Percentiles rank a stretch among this genome's conserved stretches.
phyloP scores from a whole-genome alignment of 2,888 invertebrate genomes.

The Epistrophella euchroma region DNA sequence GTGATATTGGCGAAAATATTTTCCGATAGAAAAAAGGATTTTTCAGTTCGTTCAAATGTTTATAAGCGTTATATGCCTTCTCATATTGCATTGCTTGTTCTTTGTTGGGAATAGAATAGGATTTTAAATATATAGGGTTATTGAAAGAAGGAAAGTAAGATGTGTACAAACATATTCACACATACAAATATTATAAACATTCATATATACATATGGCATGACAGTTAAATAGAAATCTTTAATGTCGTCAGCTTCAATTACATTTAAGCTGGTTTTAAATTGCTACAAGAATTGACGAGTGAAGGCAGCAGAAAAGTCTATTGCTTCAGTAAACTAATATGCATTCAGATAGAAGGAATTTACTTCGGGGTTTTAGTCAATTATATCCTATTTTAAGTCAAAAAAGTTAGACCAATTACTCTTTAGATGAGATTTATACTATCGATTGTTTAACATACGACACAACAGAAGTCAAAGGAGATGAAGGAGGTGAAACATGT shows the following conservation, averaged over 20 bases:
- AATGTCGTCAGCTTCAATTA: constrained; percentile 39
- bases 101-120: neutral
- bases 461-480: no score
- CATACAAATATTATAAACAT: neutral
- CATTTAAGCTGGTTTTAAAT: constrained; percentile 23
- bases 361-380: neutral
- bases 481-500: no score
- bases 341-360: neutral
- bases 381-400: neutral
- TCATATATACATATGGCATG: neutral
- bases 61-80: constrained; percentile 31
- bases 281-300: neutral
- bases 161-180: neutral
- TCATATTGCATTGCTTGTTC: constrained; percentile 25
- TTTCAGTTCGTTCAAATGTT: constrained; percentile 32
- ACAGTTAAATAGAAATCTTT: constrained; percentile 5
- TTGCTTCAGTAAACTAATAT: neutral
- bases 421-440: no score
- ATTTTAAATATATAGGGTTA: constrained; percentile 7
- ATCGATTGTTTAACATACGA: no score
- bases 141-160: neutral
- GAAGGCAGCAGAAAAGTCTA: neutral
- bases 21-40: constrained; percentile 23
- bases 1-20: constrained; percentile 42
- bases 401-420: no score